Evolutionary conservation across 2,888 invertebrate species (phyloP).

Genomic region (Acleris emargana): DNA sequence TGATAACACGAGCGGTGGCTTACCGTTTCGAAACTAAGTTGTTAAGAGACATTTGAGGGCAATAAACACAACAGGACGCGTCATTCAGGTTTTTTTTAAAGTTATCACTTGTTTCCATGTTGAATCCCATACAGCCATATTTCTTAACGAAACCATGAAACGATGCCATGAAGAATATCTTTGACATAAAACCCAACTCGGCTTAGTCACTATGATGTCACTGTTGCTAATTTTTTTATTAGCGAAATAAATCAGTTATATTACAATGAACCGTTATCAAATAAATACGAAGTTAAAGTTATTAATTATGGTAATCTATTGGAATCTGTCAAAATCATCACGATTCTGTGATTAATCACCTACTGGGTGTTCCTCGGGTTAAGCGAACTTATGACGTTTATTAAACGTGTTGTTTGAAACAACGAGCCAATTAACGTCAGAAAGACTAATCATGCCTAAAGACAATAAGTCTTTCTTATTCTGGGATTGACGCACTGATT

Average conservation of each 20-base stretch:
- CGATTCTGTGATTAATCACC: slow-evolving; percentile 30
- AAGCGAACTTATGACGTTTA: not conserved
- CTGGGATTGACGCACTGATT: too few species aligned
- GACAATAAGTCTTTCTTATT: too few species aligned
- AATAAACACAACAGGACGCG: slow-evolving; percentile 21
- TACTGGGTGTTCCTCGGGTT: slow-evolving; percentile 29
- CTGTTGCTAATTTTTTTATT: slow-evolving; percentile 18
- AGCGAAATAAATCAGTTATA: slow-evolving; percentile 26
- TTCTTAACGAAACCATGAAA: slow-evolving; percentile 3
- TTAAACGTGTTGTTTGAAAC: not conserved
- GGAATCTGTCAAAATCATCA: slow-evolving; percentile 34
- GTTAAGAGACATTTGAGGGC: slow-evolving; percentile 18
- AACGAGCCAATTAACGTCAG: too few species aligned
- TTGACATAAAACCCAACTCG: slow-evolving; percentile 10
- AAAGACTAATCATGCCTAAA: too few species aligned
- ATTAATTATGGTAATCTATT: slow-evolving; percentile 34
- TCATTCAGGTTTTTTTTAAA: slow-evolving; percentile 4
- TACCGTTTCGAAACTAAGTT: slow-evolving; percentile 28
- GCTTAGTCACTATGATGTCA: slow-evolving; percentile 29
- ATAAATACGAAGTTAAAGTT: slow-evolving; percentile 28
- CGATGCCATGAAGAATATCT: slow-evolving; percentile 1
- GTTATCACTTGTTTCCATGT: slow-evolving; percentile 7
- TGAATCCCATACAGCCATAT: slow-evolving; percentile 5
- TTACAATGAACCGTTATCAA: slow-evolving; percentile 25
- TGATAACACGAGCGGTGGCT: slow-evolving; percentile 28